Evolutionary conservation across 2,888 invertebrate species (phyloP), one percentile per base, ranked within the genome.

Genomic region (Fragum whitleyi): DNA sequence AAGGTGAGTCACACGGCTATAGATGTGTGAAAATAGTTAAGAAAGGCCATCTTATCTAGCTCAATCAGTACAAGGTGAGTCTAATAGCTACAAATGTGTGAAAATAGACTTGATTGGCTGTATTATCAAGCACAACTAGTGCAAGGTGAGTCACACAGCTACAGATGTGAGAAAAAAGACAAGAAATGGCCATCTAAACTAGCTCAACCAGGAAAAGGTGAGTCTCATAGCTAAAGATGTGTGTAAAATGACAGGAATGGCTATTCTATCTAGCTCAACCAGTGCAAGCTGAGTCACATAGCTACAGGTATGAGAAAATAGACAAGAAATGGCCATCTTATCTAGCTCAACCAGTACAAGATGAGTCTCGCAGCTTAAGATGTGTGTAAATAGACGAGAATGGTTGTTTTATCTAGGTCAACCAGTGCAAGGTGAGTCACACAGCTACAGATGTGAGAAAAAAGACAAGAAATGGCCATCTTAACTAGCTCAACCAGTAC

Each of bases 181-280:
- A 88, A 39, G 51, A 83, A 89, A 19, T 90, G 91, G 87, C 86
- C 87, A 14, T 91, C 92, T 81, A 91, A 88, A 72, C 83, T 92
- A 14, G 88, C 89, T 39, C 93, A 93, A 73, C 92, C 92, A 39
- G 89, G 91, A 11, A 88, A 91, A 89, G 93, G 93, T 91, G 80
- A 32, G 86, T 85, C 61, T 69, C 76, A 28, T 70, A 92, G 59
- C 82, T 92, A 23, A 89, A 92, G 83, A 89, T 89, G 82, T 86
- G 88, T 81, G 88, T 88, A 70, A 73, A 70, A 11, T 55, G 74
- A 3, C 86, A 88, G 51, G 84, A 89, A 19, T 90, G 91, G 87
- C 86, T 88, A 14, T 91, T 92, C 79, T 91, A 88, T 73, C 84
- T 92, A 14, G 88, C 89, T 32, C 93, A 93, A 72, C 92, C 92